phyloP scores from a whole-genome alignment of 2,797 vertebrate genomes.

The Iguana delicatissima region DNA sequence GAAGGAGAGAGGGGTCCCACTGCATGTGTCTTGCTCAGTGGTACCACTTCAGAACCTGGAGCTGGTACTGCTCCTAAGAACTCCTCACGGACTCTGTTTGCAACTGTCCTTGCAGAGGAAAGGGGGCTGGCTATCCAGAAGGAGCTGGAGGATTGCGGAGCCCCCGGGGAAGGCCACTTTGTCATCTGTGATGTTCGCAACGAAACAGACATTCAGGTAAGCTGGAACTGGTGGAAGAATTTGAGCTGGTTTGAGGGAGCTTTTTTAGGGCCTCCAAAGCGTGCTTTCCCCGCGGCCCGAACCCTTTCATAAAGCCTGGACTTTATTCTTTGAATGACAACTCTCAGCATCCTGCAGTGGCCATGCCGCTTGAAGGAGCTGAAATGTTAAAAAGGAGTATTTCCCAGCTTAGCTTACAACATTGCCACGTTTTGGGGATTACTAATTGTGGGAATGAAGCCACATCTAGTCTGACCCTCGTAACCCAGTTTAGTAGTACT shows the following conservation, averaged over 20 bases:
- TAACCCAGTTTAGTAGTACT: neutral
- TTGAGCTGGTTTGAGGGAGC: neutral
- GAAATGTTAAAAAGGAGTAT: neutral
- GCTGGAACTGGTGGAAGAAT: neutral
- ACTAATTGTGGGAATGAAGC: too few species aligned
- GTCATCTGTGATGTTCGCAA: constrained; percentile 81
- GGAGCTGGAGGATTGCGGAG: constrained; percentile 73
- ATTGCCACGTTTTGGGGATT: neutral
- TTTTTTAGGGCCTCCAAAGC: neutral
- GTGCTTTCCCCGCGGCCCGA: too few species aligned
- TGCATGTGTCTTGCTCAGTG: too few species aligned
- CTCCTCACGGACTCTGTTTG: neutral
- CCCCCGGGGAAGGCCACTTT: constrained; percentile 77
- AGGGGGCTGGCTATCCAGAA: constrained; percentile 76
- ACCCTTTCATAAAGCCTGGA: neutral
- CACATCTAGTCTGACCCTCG: neutral
- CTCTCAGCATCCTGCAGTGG: too few species aligned
- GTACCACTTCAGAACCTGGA: too few species aligned
- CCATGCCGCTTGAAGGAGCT: too few species aligned
- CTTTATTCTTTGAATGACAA: neutral
- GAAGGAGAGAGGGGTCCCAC: too few species aligned
- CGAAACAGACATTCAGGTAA: constrained; percentile 85
- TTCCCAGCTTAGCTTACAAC: too few species aligned
- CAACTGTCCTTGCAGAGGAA: constrained; percentile 59
- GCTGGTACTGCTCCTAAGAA: neutral